A percentile compares a stretch with the other conserved stretches of the same genome.
Evolutionary conservation across 2,888 invertebrate species (phyloP).

Genomic region (Strigamia maritima): DNA sequence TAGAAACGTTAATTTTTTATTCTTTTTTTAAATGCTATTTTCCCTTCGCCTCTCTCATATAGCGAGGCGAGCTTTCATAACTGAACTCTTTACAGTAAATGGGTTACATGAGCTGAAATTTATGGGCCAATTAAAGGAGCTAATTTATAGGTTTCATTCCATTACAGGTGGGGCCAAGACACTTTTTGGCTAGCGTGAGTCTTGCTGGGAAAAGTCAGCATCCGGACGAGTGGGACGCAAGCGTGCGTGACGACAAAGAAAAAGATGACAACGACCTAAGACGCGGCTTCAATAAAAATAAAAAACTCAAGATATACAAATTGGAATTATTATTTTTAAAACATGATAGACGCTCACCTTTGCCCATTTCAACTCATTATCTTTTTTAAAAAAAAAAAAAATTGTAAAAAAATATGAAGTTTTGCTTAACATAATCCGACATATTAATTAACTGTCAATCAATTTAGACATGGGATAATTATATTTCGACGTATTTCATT

Average conservation of each 20-base stretch:
- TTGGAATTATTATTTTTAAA: conserved; percentile 22
- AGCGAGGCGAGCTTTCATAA: background rate
- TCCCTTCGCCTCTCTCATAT: background rate
- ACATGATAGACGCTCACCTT: background rate
- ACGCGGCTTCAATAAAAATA: background rate
- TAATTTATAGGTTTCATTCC: conserved; percentile 25
- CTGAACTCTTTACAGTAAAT: conserved; percentile 22
- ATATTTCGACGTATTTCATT: background rate
- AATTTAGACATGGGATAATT: background rate
- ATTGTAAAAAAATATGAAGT: background rate
- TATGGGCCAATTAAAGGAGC: conserved; percentile 16
- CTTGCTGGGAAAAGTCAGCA: conserved; percentile 23
- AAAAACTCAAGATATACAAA: background rate
- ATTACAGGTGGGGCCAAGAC: conserved; percentile 26
- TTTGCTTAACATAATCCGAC: background rate
- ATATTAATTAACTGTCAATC: conserved; percentile 22
- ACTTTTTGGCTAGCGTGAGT: conserved; percentile 24
- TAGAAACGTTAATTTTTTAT: background rate
- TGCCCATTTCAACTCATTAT: background rate
- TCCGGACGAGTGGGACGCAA: conserved; percentile 22
- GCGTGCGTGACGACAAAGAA: conserved; percentile 19
- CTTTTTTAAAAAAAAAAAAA: background rate
- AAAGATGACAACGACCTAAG: conserved; percentile 12
- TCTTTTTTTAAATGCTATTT: background rate
- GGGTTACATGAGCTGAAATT: conserved; percentile 12